Conservation (phyloP, 2,888 invertebrate species). For the Melanargia galathea region DNA sequence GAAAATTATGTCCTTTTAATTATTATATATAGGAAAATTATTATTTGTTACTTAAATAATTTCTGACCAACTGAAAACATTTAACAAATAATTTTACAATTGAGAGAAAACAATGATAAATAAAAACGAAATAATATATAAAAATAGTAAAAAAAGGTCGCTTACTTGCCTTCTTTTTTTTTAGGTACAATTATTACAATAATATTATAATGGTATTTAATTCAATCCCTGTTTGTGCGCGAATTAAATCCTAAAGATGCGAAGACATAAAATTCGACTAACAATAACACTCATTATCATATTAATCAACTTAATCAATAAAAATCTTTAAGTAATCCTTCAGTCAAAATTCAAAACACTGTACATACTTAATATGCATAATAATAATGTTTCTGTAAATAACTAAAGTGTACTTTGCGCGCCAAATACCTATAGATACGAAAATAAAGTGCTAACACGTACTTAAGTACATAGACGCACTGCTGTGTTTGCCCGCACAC, state of each 20-base stretch:
- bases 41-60: neutral
- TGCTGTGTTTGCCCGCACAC: too few relatives aligned
- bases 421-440: neutral
- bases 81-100: too few relatives aligned
- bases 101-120: neutral
- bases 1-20: neutral
- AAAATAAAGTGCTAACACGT: too few relatives aligned
- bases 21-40: neutral
- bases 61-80: too few relatives aligned
- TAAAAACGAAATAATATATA: neutral
- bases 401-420: neutral
- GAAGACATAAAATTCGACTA: conserved; percentile 45
- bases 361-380: conserved; percentile 31
- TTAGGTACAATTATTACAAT: conserved; percentile 8
- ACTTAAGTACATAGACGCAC: too few relatives aligned
- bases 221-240: conserved; percentile 71
- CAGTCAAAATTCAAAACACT: conserved; percentile 34
- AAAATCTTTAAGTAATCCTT: conserved; percentile 31
- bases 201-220: conserved; percentile 46
- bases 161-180: too few relatives aligned
- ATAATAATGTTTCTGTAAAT: conserved; percentile 13
- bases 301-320: conserved; percentile 26
- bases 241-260: conserved; percentile 52
- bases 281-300: conserved; percentile 42
- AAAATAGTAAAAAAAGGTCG: neutral